Base-by-base conservation (phyloP, 2,113 vertebrate genomes). In the Drymodes brunneopygia region DNA sequence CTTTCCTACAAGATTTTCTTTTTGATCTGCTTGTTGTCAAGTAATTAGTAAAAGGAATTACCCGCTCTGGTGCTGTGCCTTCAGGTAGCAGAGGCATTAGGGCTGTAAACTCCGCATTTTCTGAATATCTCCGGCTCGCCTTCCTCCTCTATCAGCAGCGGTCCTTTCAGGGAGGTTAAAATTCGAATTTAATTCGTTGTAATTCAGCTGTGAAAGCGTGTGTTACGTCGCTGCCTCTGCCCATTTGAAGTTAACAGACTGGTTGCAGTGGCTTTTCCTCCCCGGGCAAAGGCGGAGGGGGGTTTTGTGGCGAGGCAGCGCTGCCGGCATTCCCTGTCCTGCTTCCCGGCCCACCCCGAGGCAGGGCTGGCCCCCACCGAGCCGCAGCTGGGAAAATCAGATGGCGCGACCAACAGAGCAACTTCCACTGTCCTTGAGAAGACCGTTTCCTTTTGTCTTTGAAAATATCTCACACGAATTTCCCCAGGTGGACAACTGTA, bases 371-470 rank as follows among this genome's bases (percentile, higher is more conserved):
- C 75, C 36, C 7, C 15, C 36, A 51, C 19, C 23, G 51, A 36
- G 47, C 28, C 77, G 66, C n/a, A 28, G 38, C 64, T 23, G 44
- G 79, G 19, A 31, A 27, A 48, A 35, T 12, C 28, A 2, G 23
- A 23, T 2, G 6, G 10, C 16, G 12, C 0, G 35, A 42, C 21
- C 12, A 2, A 8, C 7, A 12, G 15, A 5, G 14, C 25, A 28
- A 23, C 29, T 67, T 19, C 28, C 38, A 9, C 2, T 5, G 24
- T 1, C 71, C 36, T 51, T 13, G 33, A 19, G 36, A 36, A 61
- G 13, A 28, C 19, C 38, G 4, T 18, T 25, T 50, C 19, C 56
- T 50, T n/a, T 11, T 21, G 33, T 9, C 25, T 6, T 17, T 23
- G 35, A 29, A 80, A 62, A 54, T 9, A 31, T 15, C 7, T 28